phyloP scores from a whole-genome alignment of 2,888 invertebrate genomes.

The Gastrophysa polygoni region DNA sequence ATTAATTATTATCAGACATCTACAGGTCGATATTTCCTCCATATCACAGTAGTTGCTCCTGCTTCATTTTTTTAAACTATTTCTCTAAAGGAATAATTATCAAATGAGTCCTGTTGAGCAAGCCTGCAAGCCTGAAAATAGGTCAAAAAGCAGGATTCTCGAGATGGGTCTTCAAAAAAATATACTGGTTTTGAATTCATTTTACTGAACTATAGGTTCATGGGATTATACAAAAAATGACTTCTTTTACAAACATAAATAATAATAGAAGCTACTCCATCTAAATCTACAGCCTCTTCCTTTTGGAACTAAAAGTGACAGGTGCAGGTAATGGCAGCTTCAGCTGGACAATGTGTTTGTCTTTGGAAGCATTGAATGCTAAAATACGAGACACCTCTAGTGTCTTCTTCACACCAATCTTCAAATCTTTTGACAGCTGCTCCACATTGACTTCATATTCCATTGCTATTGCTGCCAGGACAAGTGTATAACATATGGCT shows the following conservation, averaged over 20 bases:
- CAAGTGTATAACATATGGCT: conserved; percentile 51
- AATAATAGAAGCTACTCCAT: background rate
- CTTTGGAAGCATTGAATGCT: conserved; percentile 45
- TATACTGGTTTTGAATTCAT: no score
- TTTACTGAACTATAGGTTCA: no score
- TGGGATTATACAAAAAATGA: no score
- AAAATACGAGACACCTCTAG: conserved; percentile 50
- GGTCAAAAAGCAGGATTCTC: no score
- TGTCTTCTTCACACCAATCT: conserved; percentile 50
- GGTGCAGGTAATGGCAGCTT: conserved; percentile 50
- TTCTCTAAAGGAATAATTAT: no score
- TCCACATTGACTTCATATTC: conserved; percentile 50
- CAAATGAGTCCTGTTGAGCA: no score
- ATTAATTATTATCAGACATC: no score
- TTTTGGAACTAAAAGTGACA: conserved; percentile 37
- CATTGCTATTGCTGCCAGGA: conserved; percentile 48
- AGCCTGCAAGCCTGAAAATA: no score
- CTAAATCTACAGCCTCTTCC: conserved; percentile 27
- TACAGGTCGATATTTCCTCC: no score
- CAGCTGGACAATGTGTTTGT: conserved; percentile 45
- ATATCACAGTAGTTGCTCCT: no score
- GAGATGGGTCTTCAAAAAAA: no score
- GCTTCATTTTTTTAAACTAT: no score
- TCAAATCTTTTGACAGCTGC: conserved; percentile 46
- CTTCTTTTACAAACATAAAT: background rate